Percentiles rank a stretch among this genome's conserved stretches.
phyloP scores from a whole-genome alignment of 2,888 invertebrate species.

The Meta bourneti region DNA sequence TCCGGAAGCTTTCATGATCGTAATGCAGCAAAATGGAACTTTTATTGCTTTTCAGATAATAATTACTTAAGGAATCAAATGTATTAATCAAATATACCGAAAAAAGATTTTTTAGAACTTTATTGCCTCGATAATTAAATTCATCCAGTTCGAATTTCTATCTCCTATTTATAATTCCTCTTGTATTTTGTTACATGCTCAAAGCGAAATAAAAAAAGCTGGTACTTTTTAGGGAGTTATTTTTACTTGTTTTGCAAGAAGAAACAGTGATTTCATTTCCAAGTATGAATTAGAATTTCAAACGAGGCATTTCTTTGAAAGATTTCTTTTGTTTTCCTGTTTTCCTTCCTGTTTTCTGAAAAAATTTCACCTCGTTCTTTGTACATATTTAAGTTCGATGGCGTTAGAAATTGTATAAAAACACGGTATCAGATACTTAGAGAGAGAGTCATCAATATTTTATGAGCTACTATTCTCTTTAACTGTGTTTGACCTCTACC shows the following conservation, averaged over 20 bases:
- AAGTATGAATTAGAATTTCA: not conserved
- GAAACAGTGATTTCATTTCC: not conserved
- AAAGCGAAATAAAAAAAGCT: not conserved
- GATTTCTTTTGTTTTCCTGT: too few relatives aligned
- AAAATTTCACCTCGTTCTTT: too few relatives aligned
- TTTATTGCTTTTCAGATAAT: not conserved
- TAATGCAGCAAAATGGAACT: constrained; percentile 3
- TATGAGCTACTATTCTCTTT: too few relatives aligned
- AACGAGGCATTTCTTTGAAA: not conserved
- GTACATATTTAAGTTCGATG: too few relatives aligned
- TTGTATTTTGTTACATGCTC: not conserved
- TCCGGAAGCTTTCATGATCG: not conserved
- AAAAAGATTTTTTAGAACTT: not conserved
- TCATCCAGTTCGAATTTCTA: not conserved
- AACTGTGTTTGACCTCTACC: too few relatives aligned
- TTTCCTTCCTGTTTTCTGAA: too few relatives aligned
- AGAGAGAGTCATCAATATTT: too few relatives aligned
- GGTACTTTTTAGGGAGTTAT: not conserved
- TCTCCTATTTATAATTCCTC: not conserved
- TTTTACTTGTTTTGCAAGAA: not conserved
- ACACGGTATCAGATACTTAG: too few relatives aligned
- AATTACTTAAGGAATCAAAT: constrained; percentile 19
- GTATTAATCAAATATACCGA: constrained; percentile 20
- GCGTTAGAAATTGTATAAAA: too few relatives aligned
- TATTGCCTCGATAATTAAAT: constrained; percentile 27